Conservation (phyloP, 1,140 invertebrate genomes). For the Leptopilina boulardi region DNA sequence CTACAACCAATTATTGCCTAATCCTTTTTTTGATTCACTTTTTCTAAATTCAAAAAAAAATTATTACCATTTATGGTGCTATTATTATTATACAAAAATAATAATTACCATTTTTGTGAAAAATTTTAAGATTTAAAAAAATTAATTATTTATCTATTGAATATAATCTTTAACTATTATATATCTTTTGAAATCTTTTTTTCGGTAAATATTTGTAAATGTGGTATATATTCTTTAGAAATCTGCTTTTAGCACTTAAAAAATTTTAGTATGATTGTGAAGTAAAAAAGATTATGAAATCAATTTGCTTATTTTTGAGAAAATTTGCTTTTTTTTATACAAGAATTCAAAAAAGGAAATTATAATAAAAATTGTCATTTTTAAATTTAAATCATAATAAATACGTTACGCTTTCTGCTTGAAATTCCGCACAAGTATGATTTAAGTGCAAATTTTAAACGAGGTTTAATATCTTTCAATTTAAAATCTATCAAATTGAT, state of each 20-base stretch:
- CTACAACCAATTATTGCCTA: too few species aligned
- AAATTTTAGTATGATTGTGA: not conserved
- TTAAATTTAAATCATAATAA: not conserved
- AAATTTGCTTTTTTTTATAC: not conserved
- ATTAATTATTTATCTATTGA: not conserved
- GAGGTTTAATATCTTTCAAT: constrained; percentile 3
- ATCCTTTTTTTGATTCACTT: too few species aligned
- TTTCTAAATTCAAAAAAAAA: too few species aligned
- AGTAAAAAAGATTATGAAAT: not conserved
- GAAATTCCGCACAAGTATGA: not conserved
- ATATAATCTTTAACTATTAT: not conserved
- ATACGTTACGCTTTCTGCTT: not conserved
- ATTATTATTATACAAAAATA: too few species aligned
- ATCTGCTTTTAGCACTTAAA: not conserved
- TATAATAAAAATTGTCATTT: not conserved
- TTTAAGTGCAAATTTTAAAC: not conserved
- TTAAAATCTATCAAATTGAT: constrained; percentile 15
- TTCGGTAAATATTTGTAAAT: not conserved
- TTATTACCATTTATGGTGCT: too few species aligned
- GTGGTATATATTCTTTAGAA: not conserved
- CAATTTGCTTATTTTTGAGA: not conserved
- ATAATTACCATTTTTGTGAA: not conserved
- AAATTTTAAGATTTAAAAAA: not conserved
- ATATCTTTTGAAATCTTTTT: constrained; percentile 5
- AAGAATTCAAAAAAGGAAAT: too few species aligned